These are phyloP conservation scores for Stegodyphus mimosarum DNA, from an alignment of 1,140 invertebrate genomes.

Conservation along the genomic window DNA sequence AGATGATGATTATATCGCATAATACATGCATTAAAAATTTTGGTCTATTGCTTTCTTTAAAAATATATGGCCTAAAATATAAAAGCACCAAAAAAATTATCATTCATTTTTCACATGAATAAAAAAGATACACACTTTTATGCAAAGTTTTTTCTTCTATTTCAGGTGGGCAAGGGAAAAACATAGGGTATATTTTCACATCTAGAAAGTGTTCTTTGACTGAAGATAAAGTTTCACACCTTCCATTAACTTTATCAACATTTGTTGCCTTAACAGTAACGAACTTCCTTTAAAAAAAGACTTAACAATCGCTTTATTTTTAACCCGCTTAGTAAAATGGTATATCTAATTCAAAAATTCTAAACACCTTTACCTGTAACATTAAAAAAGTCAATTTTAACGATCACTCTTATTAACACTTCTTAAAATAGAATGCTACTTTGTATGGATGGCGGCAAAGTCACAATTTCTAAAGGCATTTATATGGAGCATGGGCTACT, in stretches of 20 bases:
- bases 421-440: slow-evolving; percentile 45
- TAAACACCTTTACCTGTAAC: slow-evolving; percentile 4
- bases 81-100: background rate
- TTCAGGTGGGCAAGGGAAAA: background rate
- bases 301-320: background rate
- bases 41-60: too few relatives aligned
- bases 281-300: background rate
- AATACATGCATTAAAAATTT: too few relatives aligned
- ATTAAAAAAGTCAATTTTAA: slow-evolving; percentile 13
- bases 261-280: background rate
- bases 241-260: background rate
- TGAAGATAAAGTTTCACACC: background rate
- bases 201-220: slow-evolving; percentile 7
- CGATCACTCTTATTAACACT: background rate
- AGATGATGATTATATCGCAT: too few relatives aligned
- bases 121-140: background rate
- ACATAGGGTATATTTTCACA: background rate
- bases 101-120: background rate
- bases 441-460: slow-evolving; percentile 44
- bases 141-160: background rate
- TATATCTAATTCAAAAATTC: slow-evolving; percentile 6
- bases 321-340: slow-evolving; percentile 21
- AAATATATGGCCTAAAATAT: too few relatives aligned
- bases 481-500: background rate
- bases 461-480: slow-evolving; percentile 35